Conservation (phyloP, 2,797 vertebrate species). For the Gallinago solitaria region DNA sequence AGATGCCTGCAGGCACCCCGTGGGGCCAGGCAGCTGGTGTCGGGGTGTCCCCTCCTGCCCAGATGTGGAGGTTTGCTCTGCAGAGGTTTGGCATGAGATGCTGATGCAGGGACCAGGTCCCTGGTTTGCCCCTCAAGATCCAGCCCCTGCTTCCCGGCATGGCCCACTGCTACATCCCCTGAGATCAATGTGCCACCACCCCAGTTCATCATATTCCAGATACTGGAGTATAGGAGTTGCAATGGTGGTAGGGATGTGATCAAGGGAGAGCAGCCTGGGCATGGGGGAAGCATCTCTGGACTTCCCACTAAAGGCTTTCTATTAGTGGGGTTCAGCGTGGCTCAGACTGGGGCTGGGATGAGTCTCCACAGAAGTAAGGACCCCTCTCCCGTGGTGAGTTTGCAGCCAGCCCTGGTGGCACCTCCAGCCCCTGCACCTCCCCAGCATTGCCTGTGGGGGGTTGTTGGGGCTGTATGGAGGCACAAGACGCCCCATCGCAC, state of each 20-base stretch:
- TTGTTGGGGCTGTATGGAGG: not conserved
- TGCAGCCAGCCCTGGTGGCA: not conserved
- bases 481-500: not conserved
- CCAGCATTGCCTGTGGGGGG: not conserved
- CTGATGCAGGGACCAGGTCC: not conserved
- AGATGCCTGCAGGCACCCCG: accelerated
- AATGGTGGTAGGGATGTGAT: not conserved
- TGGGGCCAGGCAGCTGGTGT: not conserved
- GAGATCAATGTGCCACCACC: not conserved
- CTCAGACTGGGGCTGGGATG: not conserved
- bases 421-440: accelerated
- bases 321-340: not conserved
- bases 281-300: accelerated
- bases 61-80: not conserved
- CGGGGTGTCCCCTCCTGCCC: not conserved
- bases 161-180: not conserved
- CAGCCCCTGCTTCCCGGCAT: accelerated
- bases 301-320: not conserved
- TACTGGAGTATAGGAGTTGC: not conserved
- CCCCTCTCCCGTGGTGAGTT: not conserved
- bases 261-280: accelerated
- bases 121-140: accelerated
- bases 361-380: not conserved
- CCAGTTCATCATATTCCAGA: accelerated
- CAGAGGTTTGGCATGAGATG: not conserved